Evolutionary conservation across 1,140 invertebrate genomes (phyloP).

Genomic region (Pseudomyrmex gracilis): DNA sequence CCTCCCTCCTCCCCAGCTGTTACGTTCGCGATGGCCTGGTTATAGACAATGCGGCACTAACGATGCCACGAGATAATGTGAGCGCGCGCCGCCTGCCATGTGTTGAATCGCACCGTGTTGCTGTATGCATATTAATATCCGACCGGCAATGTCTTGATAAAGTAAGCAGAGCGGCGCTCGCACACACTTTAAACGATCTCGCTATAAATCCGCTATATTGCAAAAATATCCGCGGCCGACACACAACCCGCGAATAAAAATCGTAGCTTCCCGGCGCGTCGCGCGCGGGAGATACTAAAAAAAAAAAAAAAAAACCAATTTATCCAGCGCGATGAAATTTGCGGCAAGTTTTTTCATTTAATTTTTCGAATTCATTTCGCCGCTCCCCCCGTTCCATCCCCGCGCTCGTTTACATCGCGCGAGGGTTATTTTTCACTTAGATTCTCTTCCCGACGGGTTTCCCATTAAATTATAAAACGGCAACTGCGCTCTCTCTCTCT

Average conservation of each 20-base stretch:
- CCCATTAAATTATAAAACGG: background rate
- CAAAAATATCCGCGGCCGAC: background rate
- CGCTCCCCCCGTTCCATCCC: background rate
- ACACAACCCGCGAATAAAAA: background rate
- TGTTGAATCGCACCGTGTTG: constrained; percentile 8
- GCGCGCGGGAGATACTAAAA: no score
- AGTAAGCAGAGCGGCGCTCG: background rate
- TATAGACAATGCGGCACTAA: constrained; percentile 36
- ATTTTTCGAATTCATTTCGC: background rate
- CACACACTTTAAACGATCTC: background rate
- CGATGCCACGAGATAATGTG: constrained; percentile 50
- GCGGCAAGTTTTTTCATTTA: background rate
- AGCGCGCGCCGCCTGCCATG: background rate
- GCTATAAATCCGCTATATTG: background rate
- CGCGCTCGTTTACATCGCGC: no score
- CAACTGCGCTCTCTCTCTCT: no score
- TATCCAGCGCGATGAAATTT: background rate
- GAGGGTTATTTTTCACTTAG: no score
- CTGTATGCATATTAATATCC: constrained; percentile 32
- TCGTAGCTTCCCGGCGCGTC: no score
- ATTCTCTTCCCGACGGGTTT: background rate
- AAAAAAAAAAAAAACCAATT: background rate
- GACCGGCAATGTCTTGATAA: constrained; percentile 35
- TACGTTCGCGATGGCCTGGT: constrained; percentile 48
- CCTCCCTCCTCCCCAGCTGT: background rate